Evolutionary conservation across 2,113 vertebrate species (phyloP).

Genomic region (Cricetomys ansorgei): DNA sequence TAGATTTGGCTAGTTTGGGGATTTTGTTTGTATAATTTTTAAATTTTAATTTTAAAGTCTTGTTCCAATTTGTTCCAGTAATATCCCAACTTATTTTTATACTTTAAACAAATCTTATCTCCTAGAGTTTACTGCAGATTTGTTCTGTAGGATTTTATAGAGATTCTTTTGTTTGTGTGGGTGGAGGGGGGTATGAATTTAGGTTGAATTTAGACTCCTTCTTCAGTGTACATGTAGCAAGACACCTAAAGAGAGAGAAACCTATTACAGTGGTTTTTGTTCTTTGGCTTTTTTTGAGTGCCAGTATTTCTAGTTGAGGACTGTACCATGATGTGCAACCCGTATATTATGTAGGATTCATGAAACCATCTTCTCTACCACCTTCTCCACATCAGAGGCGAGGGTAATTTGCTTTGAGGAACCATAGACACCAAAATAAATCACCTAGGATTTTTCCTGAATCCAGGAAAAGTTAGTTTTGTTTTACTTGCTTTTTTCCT

Average conservation of each 20-base stretch:
- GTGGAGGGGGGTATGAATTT: neutral
- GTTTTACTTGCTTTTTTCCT: neutral
- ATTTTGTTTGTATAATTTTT: neutral
- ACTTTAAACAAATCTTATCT: conserved; percentile 58
- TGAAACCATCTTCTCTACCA: neutral
- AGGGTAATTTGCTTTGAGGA: neutral
- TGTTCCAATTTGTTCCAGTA: conserved; percentile 63
- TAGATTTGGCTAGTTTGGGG: conserved; percentile 53
- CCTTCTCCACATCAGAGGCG: neutral
- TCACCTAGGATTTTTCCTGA: neutral
- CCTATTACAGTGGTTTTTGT: neutral
- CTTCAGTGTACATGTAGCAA: neutral
- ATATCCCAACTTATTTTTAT: conserved; percentile 72
- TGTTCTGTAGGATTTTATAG: conserved; percentile 21
- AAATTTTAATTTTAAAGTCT: conserved; percentile 35
- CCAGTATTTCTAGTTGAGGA: neutral
- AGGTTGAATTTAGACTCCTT: conserved; percentile 41
- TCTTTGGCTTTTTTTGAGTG: neutral
- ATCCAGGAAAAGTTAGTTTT: neutral
- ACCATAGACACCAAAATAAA: conserved; percentile 17
- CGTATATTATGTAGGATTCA: neutral
- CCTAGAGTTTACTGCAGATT: conserved; percentile 34
- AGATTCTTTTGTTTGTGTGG: neutral
- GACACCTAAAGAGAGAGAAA: neutral
- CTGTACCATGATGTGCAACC: neutral